Conservation (phyloP, 2,888 invertebrate genomes). For the Acanthosoma haemorrhoidale region DNA sequence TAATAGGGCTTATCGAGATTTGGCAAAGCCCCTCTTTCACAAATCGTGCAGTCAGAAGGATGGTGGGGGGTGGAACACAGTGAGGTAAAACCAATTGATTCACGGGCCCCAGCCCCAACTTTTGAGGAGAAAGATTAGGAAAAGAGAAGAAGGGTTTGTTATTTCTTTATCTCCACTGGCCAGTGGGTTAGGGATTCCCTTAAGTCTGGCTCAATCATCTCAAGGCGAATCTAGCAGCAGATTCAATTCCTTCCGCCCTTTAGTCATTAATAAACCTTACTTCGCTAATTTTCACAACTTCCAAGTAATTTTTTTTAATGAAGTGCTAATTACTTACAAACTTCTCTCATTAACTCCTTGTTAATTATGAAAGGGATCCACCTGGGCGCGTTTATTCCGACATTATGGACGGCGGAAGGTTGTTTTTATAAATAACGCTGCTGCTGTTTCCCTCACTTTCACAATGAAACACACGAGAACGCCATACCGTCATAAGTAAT, state of each 20-base stretch:
- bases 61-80: neutral
- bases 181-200: neutral
- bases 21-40: slow-evolving; percentile 2
- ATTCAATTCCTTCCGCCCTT: neutral
- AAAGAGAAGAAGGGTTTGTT: slow-evolving; percentile 11
- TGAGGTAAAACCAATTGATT: slow-evolving; percentile 5
- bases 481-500: no score
- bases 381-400: no score
- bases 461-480: no score
- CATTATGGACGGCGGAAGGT: no score
- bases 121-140: neutral
- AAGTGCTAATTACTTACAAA: no score
- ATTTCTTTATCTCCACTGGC: slow-evolving; percentile 2
- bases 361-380: no score
- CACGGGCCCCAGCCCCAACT: slow-evolving; percentile 9
- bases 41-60: neutral
- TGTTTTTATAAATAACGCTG: no score
- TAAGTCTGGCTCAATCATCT: neutral
- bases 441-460: no score
- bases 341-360: no score
- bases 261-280: neutral
- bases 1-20: neutral
- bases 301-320: no score
- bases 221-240: neutral
- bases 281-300: neutral